Evolutionary conservation across 2,888 invertebrate genomes (phyloP).

Genomic region (Eupithecia inturbata): DNA sequence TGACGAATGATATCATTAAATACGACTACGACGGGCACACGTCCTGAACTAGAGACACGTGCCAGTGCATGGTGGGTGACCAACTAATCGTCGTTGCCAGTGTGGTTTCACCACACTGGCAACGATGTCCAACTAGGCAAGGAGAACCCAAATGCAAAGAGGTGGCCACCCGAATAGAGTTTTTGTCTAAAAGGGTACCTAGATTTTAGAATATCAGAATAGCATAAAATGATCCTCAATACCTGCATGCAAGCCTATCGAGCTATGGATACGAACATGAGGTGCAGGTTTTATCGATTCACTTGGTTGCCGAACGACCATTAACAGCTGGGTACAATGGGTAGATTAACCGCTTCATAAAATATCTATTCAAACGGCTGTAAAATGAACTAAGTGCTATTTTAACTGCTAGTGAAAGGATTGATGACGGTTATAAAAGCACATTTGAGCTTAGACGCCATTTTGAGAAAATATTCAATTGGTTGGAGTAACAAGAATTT

Average conservation of each 20-base stretch:
- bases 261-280: not conserved
- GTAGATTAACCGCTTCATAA: slow-evolving; percentile 20
- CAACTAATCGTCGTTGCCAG: too few relatives aligned
- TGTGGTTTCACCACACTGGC: too few relatives aligned
- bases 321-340: not conserved
- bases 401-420: slow-evolving; percentile 22
- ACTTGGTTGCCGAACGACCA: slow-evolving; percentile 10
- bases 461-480: slow-evolving; percentile 3
- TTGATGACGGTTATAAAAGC: slow-evolving; percentile 17
- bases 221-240: not conserved
- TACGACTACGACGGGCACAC: too few relatives aligned
- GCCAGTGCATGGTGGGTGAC: too few relatives aligned
- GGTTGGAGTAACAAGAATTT: not conserved
- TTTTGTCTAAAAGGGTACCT: not conserved
- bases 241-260: not conserved
- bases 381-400: slow-evolving; percentile 25
- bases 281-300: slow-evolving; percentile 8
- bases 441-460: not conserved
- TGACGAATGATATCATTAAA: too few relatives aligned
- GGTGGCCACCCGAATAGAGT: too few relatives aligned
- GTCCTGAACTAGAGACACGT: too few relatives aligned
- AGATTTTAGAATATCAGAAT: not conserved
- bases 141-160: too few relatives aligned
- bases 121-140: too few relatives aligned
- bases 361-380: slow-evolving; percentile 16